These are phyloP conservation scores for Eremobia ochroleuca DNA, from an alignment of 2,888 invertebrate species.

Conservation along the genomic window DNA sequence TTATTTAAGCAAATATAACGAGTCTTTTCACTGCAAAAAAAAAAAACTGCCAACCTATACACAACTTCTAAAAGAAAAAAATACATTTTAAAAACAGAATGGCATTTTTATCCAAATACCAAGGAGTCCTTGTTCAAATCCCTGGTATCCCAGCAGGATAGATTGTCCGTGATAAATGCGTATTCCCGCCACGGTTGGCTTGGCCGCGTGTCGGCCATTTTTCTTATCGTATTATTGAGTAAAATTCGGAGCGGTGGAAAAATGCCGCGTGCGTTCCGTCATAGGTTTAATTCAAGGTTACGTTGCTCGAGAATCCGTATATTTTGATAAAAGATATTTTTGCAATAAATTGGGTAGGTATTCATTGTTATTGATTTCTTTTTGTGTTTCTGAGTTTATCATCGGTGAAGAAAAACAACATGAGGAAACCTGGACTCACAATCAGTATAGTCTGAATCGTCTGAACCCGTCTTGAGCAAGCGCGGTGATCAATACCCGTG, in stretches of 20 bases:
- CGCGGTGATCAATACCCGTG: not conserved
- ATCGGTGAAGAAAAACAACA: not conserved
- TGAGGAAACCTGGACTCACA: not conserved
- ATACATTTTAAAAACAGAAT: slow-evolving; percentile 39
- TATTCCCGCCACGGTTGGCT: slow-evolving; percentile 61
- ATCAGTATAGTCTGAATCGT: not conserved
- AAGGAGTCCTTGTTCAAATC: slow-evolving; percentile 52
- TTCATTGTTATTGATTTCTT: not conserved
- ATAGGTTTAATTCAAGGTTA: slow-evolving; percentile 33
- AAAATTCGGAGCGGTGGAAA: slow-evolving; percentile 51
- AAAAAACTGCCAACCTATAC: slow-evolving; percentile 28
- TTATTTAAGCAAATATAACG: slow-evolving; percentile 51
- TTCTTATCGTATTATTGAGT: slow-evolving; percentile 65
- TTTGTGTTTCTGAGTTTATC: not conserved
- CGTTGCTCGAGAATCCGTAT: slow-evolving; percentile 19
- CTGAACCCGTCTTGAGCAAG: not conserved
- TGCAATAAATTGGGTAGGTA: slow-evolving; percentile 6
- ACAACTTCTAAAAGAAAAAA: slow-evolving; percentile 9
- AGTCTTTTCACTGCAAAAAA: slow-evolving; percentile 4
- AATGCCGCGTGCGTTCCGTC: slow-evolving; percentile 37
- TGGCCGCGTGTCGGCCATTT: slow-evolving; percentile 65
- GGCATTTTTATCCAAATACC: slow-evolving; percentile 57
- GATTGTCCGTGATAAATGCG: slow-evolving; percentile 68
- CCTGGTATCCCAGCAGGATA: slow-evolving; percentile 56
- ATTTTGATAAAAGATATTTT: too few species aligned